Conservation (phyloP, 1,140 invertebrate species). For the Cataglyphis hispanica region DNA sequence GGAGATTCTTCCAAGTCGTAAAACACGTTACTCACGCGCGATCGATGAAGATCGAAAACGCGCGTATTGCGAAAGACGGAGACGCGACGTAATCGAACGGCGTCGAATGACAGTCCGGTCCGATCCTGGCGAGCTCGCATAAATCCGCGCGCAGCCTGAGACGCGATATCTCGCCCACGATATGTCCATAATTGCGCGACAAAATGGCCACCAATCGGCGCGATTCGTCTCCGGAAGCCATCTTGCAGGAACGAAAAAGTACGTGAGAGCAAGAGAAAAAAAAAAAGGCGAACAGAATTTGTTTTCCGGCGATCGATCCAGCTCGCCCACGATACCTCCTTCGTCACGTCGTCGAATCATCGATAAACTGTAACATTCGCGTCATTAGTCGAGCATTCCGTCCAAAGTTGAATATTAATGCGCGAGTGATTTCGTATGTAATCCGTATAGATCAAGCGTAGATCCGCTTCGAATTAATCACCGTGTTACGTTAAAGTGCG, state of each 20-base stretch:
- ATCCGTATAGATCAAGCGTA: slow-evolving; percentile 18
- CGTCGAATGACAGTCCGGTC: slow-evolving; percentile 62
- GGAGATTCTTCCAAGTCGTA: slow-evolving; percentile 50
- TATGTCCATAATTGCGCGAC: slow-evolving; percentile 27
- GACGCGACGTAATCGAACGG: slow-evolving; percentile 25
- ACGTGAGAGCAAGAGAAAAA: background rate
- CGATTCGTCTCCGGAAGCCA: slow-evolving; percentile 44
- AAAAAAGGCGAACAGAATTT: slow-evolving; percentile 18
- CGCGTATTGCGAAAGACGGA: slow-evolving; percentile 39
- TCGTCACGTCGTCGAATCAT: slow-evolving; percentile 45
- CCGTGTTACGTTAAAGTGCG: background rate
- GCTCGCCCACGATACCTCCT: slow-evolving; percentile 35
- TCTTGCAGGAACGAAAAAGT: slow-evolving; percentile 55
- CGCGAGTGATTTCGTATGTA: slow-evolving; percentile 47
- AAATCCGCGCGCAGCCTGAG: slow-evolving; percentile 43
- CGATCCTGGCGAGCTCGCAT: slow-evolving; percentile 59
- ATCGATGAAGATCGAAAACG: slow-evolving; percentile 60
- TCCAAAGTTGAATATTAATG: slow-evolving; percentile 68
- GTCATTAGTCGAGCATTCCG: slow-evolving; percentile 60
- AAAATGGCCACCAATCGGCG: slow-evolving; percentile 45
- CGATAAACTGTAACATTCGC: slow-evolving; percentile 49
- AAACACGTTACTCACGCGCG: slow-evolving; percentile 52
- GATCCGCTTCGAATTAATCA: slow-evolving; percentile 54
- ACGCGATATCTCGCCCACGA: slow-evolving; percentile 56
- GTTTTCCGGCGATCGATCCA: slow-evolving; percentile 40